These are phyloP conservation scores for Siniperca obscura DNA, from an alignment of 2,797 vertebrate genomes.

Conservation along the genomic window DNA sequence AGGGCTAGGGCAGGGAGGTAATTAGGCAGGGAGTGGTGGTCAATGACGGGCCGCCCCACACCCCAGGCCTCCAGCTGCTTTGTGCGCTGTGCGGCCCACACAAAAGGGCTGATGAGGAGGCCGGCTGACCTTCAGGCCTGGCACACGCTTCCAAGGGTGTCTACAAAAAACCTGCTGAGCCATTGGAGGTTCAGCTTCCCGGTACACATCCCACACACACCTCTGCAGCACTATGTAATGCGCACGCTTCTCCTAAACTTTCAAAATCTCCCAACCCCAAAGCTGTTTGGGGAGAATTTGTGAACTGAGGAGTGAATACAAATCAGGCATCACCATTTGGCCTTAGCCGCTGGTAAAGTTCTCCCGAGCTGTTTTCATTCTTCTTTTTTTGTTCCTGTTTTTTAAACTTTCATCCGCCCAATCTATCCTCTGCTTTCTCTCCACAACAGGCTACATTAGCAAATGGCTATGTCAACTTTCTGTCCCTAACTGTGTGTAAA, in stretches of 20 bases:
- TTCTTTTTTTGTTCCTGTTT: conserved; percentile 53
- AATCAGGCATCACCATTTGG: conserved; percentile 68
- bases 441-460: conserved; percentile 59
- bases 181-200: conserved; percentile 69
- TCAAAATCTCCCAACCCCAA: conserved; percentile 69
- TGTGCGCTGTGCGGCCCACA: conserved; percentile 61
- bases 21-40: conserved; percentile 84
- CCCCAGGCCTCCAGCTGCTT: conserved; percentile 77
- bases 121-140: conserved; percentile 84
- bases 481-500: conserved; percentile 61
- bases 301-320: conserved; percentile 71
- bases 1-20: conserved; percentile 79
- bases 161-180: conserved; percentile 73
- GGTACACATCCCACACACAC: conserved; percentile 48
- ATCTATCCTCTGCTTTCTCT: conserved; percentile 46
- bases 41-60: conserved; percentile 79
- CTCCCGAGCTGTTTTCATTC: conserved; percentile 33
- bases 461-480: conserved; percentile 70
- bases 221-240: conserved; percentile 62
- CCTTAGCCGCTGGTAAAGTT: conserved; percentile 59
- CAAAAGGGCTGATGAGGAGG: conserved; percentile 80
- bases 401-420: conserved; percentile 57
- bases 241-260: conserved; percentile 64
- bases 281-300: conserved; percentile 65
- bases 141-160: conserved; percentile 79